Conservation (phyloP, 2,888 invertebrate genomes). For the Aelia acuminata region DNA sequence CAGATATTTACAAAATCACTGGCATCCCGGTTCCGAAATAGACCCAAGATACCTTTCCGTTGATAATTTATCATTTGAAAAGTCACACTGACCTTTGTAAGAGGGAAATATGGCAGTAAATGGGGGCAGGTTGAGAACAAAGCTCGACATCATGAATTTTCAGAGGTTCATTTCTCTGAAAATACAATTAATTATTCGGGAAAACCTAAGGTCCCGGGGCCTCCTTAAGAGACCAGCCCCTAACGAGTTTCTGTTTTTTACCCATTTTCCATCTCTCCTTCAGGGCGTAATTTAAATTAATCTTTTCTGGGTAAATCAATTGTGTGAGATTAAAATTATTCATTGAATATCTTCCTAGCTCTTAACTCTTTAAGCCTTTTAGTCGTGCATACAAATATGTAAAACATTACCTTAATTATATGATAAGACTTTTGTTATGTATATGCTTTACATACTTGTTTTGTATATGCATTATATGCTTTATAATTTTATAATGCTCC, state of each 20-base stretch:
- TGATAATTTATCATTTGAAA: background rate
- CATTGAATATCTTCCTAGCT: background rate
- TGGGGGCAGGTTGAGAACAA: background rate
- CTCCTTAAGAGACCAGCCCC: conserved; percentile 11
- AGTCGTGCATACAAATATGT: background rate
- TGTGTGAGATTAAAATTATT: conserved; percentile 15
- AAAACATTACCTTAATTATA: too few relatives aligned
- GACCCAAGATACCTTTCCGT: background rate
- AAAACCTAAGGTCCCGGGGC: conserved; percentile 16
- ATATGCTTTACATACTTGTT: too few relatives aligned
- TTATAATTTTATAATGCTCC: too few relatives aligned
- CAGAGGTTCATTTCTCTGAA: conserved; percentile 49
- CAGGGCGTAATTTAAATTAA: conserved; percentile 31
- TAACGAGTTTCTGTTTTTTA: conserved; percentile 47
- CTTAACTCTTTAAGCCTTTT: background rate
- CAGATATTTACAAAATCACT: too few relatives aligned
- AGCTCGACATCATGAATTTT: conserved; percentile 54
- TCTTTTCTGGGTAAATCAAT: conserved; percentile 28
- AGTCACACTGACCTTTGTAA: background rate
- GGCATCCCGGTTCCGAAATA: too few relatives aligned
- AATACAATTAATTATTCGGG: conserved; percentile 57
- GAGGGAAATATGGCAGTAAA: background rate
- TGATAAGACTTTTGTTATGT: too few relatives aligned
- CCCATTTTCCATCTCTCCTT: background rate
- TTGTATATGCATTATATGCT: too few relatives aligned